Base-by-base conservation (phyloP, 2,888 invertebrate genomes). In the Scaptomyza caliginosa region DNA sequence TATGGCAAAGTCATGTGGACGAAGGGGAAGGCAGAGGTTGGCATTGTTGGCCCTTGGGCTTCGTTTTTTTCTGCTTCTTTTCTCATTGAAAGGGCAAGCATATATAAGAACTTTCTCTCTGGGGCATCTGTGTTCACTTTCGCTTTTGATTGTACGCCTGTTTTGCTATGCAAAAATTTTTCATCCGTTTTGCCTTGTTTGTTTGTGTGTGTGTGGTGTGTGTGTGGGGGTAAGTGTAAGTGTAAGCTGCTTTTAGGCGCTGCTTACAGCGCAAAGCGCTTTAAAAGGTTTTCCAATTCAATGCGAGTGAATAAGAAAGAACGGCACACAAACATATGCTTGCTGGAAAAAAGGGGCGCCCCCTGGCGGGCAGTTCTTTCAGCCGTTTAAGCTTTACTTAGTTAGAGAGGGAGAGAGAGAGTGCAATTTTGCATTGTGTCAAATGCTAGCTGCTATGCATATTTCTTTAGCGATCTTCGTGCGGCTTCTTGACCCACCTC, bases 181-280 rank as follows among this genome's bases (percentile, higher is more conserved):
- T 43, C 67, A 64, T 32, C 58, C 54, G 26, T 46, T 56, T 36
- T 49, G 50, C 23, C 32, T 52, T 79, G 62, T 76, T 79, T 79
- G 36, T 34, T 32, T 21, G 43, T 34, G 40, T 58, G 34, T 51
- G 49, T 17, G 21, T 49, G 40, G 40, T 38, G 40, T 19, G 50
- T 21, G 54, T 10, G 62, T 24, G 62, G 49, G 55, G 34, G 68
- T 36, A 50, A 36, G 74, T 55, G 65, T 67, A 62, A 65, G 65
- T 74, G 69, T 86, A 81, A 81, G 86, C 81, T 57, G 77, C 83
- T 81, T 79, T 86, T 74, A 85, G 83, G 68, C 71, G 77, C 74
- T 71, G 79, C 69, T 79, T 77, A 81, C 76, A 79, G 86, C 62
- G 51, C 43, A 77, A 81, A 83, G 80, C 83, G 86, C 80, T 83